A percentile compares a stretch with the other conserved stretches of the same genome.
These are phyloP conservation scores for Lasioglossum zephyrum DNA, from an alignment of 2,888 invertebrate species.

Conservation along the genomic window DNA sequence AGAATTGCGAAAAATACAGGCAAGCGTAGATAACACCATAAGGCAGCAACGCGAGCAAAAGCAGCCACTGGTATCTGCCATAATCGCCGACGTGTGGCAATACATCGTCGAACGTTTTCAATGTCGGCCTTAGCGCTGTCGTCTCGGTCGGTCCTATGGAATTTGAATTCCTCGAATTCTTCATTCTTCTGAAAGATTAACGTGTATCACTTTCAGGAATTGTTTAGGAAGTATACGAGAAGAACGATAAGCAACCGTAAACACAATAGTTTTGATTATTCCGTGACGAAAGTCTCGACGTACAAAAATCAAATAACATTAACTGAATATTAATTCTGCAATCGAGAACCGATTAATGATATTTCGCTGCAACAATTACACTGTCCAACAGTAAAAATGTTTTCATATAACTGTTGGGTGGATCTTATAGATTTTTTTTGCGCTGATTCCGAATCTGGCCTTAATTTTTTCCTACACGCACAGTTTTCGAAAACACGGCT, in stretches of 20 bases:
- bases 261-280: not conserved
- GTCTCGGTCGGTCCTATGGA: conserved; percentile 62
- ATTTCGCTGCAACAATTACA: not conserved
- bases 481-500: no score
- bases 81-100: conserved; percentile 85
- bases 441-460: no score
- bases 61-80: conserved; percentile 84
- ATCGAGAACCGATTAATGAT: not conserved
- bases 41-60: conserved; percentile 84
- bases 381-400: no score
- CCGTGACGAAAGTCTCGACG: no score
- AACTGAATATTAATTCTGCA: not conserved
- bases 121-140: conserved; percentile 74
- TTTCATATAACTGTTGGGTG: no score
- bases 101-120: conserved; percentile 84
- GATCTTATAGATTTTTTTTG: no score
- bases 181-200: conserved; percentile 55
- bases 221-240: not conserved
- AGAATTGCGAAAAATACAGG: conserved; percentile 85
- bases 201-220: not conserved
- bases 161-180: conserved; percentile 40
- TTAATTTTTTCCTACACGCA: no score
- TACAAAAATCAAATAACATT: not conserved
- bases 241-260: not conserved
- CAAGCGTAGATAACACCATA: conserved; percentile 85